Conservation (phyloP, 1,140 invertebrate species). For the Oryzaephilus surinamensis region DNA sequence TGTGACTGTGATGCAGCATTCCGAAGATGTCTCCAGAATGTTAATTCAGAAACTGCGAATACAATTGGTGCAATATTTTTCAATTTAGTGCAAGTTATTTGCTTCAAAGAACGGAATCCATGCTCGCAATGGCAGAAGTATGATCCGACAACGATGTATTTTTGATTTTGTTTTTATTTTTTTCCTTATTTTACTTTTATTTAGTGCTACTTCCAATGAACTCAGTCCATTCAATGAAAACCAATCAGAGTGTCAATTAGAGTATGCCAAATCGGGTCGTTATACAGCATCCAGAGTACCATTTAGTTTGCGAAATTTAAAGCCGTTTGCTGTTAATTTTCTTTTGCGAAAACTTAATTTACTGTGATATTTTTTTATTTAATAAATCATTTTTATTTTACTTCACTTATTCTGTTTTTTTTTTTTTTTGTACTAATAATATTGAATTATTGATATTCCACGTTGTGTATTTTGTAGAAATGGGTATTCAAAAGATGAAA, state of each 20-base stretch:
- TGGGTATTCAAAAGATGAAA: slow-evolving; percentile 46
- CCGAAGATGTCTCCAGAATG: slow-evolving; percentile 50
- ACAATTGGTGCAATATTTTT: slow-evolving; percentile 59
- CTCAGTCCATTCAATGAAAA: slow-evolving; percentile 1
- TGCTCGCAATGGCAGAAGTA: slow-evolving; percentile 54
- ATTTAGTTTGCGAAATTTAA: slow-evolving; percentile 8
- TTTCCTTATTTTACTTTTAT: no score
- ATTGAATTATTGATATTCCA: not conserved
- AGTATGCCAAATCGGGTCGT: slow-evolving; percentile 14
- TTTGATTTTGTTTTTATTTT: slow-evolving; percentile 6
- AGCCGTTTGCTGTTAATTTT: slow-evolving; percentile 12
- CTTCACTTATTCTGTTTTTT: slow-evolving; percentile 3
- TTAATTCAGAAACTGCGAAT: slow-evolving; percentile 56
- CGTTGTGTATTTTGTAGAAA: slow-evolving; percentile 36
- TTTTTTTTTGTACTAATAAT: slow-evolving; percentile 1
- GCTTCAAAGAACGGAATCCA: slow-evolving; percentile 53
- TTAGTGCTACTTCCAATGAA: slow-evolving; percentile 1
- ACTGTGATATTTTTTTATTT: slow-evolving; percentile 13
- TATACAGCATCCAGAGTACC: slow-evolving; percentile 7
- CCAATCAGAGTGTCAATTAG: slow-evolving; percentile 11
- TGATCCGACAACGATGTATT: slow-evolving; percentile 11
- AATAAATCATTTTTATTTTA: slow-evolving; percentile 1
- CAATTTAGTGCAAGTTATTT: slow-evolving; percentile 56
- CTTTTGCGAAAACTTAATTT: slow-evolving; percentile 14
- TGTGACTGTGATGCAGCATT: slow-evolving; percentile 63